Base-by-base conservation (phyloP, 2,797 vertebrate species). In the Xenops minutus region DNA sequence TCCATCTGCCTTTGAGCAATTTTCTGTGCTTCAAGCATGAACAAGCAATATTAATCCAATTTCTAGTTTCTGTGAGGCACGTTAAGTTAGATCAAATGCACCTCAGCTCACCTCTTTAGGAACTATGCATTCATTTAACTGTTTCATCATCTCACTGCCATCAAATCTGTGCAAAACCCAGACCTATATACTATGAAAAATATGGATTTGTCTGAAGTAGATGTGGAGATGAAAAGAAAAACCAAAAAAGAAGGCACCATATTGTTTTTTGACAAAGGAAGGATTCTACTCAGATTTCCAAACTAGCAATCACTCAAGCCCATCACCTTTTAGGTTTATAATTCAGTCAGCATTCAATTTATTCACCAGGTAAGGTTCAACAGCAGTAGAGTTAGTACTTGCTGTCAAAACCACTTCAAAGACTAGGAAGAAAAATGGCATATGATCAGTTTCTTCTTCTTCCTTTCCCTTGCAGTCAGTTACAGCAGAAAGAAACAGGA, bases 1-100 rank as follows among this genome's bases (percentile, higher is more conserved):
- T 97, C 92, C 93, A 96, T 98, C 96, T 98, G 97, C 96, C 96
- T 98, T 97, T 98, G 91, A 98, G 97, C 94, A 97, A 97, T 98
- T 98, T 98, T 97, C 87, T 96, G 81, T 97, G 94, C 96, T 98
- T 98, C 97, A 98, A 97, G 97, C 96, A 97, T 97, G 98, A 98
- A 77, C 95, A 98, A 98, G 97, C 97, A 98, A 96, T 98, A 98
- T 98, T 98, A 98, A 98, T 98, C 96, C 95, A 97, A 97, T 97
- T 98, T 97, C 93, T 97, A 93, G 85, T 97, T 97, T 98, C 96
- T 97, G 82, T 97, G 95, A 97, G 95, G 93, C 94, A 96, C 92
- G 96, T 98, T 98, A 97, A 94, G 93, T 96, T 97, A 96, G 79
- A 97, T 94, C 91, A 96, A 93, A 97, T 94, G 86, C 61, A 97